phyloP scores from a whole-genome alignment of 1,140 invertebrate genomes.

The Drosophila guanche region DNA sequence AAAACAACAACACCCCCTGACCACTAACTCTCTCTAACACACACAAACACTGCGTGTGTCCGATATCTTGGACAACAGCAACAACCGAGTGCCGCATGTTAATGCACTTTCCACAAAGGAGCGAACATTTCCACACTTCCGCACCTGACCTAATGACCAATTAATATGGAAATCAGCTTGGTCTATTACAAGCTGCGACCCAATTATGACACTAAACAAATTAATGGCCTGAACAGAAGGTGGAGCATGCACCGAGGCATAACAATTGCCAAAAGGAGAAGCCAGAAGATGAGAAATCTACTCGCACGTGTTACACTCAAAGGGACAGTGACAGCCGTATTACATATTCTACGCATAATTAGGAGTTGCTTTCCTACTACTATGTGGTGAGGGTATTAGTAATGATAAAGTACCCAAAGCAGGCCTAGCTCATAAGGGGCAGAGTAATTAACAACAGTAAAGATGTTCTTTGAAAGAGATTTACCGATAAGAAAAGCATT shows the following conservation, averaged over 20 bases:
- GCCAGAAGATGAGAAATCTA: no score
- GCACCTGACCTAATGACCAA: constrained; percentile 53
- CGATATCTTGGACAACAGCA: constrained; percentile 30
- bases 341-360: no score
- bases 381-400: no score
- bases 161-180: constrained; percentile 73
- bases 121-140: constrained; percentile 12
- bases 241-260: constrained; percentile 15
- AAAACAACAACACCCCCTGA: constrained; percentile 16
- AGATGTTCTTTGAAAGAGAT: no score
- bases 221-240: constrained; percentile 24
- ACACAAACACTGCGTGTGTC: constrained; percentile 38
- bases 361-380: no score
- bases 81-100: constrained; percentile 28
- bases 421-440: no score
- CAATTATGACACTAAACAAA: constrained; percentile 49
- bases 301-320: no score
- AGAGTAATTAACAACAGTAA: no score
- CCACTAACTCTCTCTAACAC: background rate
- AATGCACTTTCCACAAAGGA: constrained; percentile 26
- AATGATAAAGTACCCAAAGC: no score
- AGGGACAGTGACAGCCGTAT: no score
- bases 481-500: no score
- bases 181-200: constrained; percentile 49
- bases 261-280: constrained; percentile 2